These are phyloP conservation scores for Phalloptychus januarius DNA, from an alignment of 2,797 vertebrate genomes.

Conservation along the genomic window DNA sequence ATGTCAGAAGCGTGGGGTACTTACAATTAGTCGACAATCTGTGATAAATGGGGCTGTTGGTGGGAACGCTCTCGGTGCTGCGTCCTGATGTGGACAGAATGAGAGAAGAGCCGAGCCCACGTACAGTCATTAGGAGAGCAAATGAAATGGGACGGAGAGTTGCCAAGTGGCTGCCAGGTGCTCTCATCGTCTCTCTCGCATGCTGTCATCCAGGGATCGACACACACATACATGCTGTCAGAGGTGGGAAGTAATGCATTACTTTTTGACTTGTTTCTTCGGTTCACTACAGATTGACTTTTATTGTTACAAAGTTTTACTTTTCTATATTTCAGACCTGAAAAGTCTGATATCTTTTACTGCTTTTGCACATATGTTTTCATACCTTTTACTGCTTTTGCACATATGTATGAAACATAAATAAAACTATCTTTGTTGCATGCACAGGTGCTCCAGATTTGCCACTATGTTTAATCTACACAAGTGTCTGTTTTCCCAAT, in stretches of 20 bases:
- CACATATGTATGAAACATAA: background rate
- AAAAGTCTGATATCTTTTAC: background rate
- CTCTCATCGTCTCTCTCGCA: conserved; percentile 47
- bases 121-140: conserved; percentile 56
- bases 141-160: conserved; percentile 71
- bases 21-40: conserved; percentile 69
- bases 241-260: conserved; percentile 25
- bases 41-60: conserved; percentile 74
- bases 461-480: conserved; percentile 1
- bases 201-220: conserved; percentile 35
- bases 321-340: background rate
- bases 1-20: conserved; percentile 48
- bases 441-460: conserved; percentile 7
- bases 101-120: conserved; percentile 58
- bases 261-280: conserved; percentile 36
- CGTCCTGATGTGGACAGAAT: conserved; percentile 70
- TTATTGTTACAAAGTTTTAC: background rate
- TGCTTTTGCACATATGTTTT: background rate
- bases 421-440: background rate
- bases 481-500: conserved; percentile 7
- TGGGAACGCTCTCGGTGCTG: conserved; percentile 58
- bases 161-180: conserved; percentile 71
- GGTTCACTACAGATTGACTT: conserved; percentile 4
- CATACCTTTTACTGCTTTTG: background rate
- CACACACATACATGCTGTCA: conserved; percentile 20